Evolutionary conservation across 2,888 invertebrate species (phyloP), one percentile per base, ranked within the genome.

Genomic region (Sminthurides aquaticus): DNA sequence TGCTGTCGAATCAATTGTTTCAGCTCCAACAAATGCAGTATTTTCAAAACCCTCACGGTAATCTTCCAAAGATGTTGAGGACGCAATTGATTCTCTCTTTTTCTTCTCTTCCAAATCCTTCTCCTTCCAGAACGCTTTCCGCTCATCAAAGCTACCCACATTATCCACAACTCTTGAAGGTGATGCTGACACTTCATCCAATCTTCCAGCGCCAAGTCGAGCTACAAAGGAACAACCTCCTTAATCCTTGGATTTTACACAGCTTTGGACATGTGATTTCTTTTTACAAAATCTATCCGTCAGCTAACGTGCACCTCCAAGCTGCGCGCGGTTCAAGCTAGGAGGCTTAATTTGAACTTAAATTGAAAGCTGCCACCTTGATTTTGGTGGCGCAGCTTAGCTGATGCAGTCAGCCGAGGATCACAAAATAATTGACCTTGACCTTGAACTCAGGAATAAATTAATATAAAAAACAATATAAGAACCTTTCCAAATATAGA

Each of bases 1-100:
- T 43, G 71, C 72, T 28, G 79, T 79, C 3, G 79, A 79, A 68
- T 81, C 81, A 49, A 79, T 76, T 58, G 79, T 80, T 65, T 80
- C 80, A 15, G 64, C 75, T 55, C 77, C 78, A 26, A 77, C 77
- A 75, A 79, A 80, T 2, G 74, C 79, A 66, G 77, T 77, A 68
- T 79, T 80, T 67, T 79, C 79, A 75, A 78, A 79, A 20, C 78
- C 78, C 59, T 73, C 73, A 25, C 69, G 66, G n/a, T n/a, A n/a
- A n/a, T n/a, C n/a, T n/a, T n/a, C n/a, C 49, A 64, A 58, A 18
- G 62, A 62, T 11, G 49, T n/a, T 3, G 62, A 62, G 11, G 71
- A 71, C 2, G 72, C 67, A 3, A 74, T 67, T 3, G 70, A 70
- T 27, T 74, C 74, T 20, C 65, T 18, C 52, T 74, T 74, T 54